Conservation (phyloP, 2,888 invertebrate genomes). For the Watsonalla cultraria region DNA sequence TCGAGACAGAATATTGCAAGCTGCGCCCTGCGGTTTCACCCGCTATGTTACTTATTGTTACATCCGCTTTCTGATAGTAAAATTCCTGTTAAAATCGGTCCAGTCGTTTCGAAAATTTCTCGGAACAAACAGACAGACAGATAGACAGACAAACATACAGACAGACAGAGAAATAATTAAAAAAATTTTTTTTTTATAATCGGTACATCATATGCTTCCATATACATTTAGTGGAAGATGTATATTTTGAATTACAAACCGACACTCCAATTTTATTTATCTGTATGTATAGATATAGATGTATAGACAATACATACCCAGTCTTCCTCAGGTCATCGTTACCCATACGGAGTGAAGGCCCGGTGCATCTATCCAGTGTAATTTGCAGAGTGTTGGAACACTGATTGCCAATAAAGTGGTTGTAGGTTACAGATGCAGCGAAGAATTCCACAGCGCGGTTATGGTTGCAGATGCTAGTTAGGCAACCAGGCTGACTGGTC, state of each 20-base stretch:
- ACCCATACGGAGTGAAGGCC: slow-evolving; percentile 40
- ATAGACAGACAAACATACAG: too few species aligned
- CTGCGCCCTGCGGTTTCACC: not conserved
- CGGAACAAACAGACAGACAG: too few species aligned
- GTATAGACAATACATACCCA: slow-evolving; percentile 31
- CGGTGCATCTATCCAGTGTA: slow-evolving; percentile 39
- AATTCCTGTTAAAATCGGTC: too few species aligned
- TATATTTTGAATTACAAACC: too few species aligned
- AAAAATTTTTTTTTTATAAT: not conserved
- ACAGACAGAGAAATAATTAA: too few species aligned
- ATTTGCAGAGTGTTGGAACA: slow-evolving; percentile 43
- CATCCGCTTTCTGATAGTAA: too few species aligned
- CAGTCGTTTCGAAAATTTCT: too few species aligned
- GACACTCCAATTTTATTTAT: too few species aligned
- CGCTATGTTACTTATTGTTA: too few species aligned
- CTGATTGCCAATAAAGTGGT: slow-evolving; percentile 43
- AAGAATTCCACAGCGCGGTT: slow-evolving; percentile 55
- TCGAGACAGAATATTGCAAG: not conserved
- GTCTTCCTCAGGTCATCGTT: slow-evolving; percentile 41
- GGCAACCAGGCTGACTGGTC: slow-evolving; percentile 48
- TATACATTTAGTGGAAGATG: too few species aligned
- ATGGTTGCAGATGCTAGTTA: slow-evolving; percentile 47
- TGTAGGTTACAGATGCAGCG: slow-evolving; percentile 43
- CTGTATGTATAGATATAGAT: too few species aligned
- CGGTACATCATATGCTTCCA: too few species aligned